Evolutionary conservation across 2,113 vertebrate genomes (phyloP).

Genomic region (Sorex fumeus): DNA sequence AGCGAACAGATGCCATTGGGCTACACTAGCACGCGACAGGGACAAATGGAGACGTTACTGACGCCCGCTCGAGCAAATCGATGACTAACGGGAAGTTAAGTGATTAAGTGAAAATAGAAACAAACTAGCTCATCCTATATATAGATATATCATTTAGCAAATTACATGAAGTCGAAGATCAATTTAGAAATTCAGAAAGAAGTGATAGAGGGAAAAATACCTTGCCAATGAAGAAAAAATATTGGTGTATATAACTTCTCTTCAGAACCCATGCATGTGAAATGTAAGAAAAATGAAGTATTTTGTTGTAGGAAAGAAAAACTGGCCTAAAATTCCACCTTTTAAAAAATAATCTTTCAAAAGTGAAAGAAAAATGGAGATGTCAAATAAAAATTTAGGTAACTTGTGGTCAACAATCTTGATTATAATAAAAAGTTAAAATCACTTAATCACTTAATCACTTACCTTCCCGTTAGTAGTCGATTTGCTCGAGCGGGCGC

Average conservation of each 20-base stretch:
- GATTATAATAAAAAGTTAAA: not conserved
- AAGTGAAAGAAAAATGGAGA: not conserved
- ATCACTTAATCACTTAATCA: not conserved
- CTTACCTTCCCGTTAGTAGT: too few species aligned
- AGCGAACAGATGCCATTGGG: too few species aligned
- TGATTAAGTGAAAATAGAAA: too few species aligned
- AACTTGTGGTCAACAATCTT: not conserved
- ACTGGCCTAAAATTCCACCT: not conserved
- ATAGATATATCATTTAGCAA: not conserved
- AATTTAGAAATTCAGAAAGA: not conserved
- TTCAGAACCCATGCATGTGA: not conserved
- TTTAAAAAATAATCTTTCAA: not conserved
- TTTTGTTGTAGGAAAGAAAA: not conserved
- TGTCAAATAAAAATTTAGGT: not conserved
- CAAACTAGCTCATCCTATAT: not conserved
- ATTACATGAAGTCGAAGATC: not conserved
- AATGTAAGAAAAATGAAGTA: not conserved
- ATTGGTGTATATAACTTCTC: not conserved
- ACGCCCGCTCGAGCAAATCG: too few species aligned
- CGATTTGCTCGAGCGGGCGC: too few species aligned
- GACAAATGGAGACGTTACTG: too few species aligned
- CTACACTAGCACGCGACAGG: too few species aligned
- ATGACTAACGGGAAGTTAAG: too few species aligned
- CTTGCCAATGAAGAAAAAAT: not conserved
- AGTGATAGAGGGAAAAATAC: not conserved